Conservation (phyloP, 2,888 invertebrate species). For the Rugalucina vietnamica region DNA sequence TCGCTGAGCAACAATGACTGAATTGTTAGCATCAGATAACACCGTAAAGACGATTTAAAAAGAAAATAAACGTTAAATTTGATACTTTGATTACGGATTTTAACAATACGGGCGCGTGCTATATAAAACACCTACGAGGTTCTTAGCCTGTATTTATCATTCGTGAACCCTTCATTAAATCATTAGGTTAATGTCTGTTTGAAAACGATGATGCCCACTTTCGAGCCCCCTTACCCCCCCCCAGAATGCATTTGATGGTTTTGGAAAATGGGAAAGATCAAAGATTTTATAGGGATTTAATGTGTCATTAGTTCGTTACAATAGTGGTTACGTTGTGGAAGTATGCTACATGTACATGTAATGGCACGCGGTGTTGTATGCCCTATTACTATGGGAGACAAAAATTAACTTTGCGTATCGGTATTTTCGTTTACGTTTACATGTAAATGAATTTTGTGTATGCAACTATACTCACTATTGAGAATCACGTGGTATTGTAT, state of each 20-base stretch:
- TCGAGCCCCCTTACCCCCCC: neutral
- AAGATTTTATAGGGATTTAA: neutral
- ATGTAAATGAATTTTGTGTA: too few species aligned
- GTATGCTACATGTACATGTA: too few species aligned
- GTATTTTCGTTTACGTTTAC: too few species aligned
- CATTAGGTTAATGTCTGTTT: slow-evolving; percentile 4
- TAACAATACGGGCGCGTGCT: slow-evolving; percentile 54
- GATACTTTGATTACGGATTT: slow-evolving; percentile 14
- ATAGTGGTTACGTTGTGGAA: too few species aligned
- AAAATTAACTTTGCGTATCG: too few species aligned
- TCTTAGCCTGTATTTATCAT: slow-evolving; percentile 52
- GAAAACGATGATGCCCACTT: slow-evolving; percentile 4
- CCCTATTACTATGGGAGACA: too few species aligned
- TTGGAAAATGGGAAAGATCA: neutral
- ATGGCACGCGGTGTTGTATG: too few species aligned
- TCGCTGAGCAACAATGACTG: neutral
- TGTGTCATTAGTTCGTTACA: neutral
- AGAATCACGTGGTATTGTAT: too few species aligned
- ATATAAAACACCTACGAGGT: slow-evolving; percentile 31
- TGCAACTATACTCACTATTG: too few species aligned
- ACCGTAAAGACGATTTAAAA: neutral
- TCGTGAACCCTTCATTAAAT: slow-evolving; percentile 40
- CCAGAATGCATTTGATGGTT: neutral
- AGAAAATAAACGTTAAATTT: slow-evolving; percentile 2
- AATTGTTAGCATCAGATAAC: slow-evolving; percentile 1